Conservation (phyloP, 2,797 vertebrate genomes). For the Ciconia nigra region DNA sequence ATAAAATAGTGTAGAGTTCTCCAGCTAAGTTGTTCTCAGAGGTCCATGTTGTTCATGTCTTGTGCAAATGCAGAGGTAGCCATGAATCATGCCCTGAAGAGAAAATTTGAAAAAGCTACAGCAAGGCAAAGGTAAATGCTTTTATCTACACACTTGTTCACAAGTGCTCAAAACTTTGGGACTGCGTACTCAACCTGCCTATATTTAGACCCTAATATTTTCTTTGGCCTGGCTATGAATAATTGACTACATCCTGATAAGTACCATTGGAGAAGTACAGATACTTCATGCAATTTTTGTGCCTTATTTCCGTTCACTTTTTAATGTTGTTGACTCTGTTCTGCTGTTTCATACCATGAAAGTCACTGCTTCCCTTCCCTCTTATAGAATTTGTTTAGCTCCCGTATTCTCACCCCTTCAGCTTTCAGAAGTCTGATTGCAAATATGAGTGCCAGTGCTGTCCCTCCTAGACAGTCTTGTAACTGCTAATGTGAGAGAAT, state of each 20-base stretch:
- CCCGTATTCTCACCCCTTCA: background rate
- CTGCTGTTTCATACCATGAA: background rate
- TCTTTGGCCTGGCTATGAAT: background rate
- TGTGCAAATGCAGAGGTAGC: background rate
- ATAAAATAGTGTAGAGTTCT: fast-evolving
- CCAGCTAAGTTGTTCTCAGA: background rate
- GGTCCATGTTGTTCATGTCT: background rate
- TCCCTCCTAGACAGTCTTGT: background rate
- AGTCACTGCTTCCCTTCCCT: background rate
- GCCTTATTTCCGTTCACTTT: background rate
- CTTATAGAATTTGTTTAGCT: background rate
- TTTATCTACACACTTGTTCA: background rate
- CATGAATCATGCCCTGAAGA: background rate
- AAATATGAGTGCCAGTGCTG: no score
- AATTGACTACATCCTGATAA: background rate
- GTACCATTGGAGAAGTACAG: background rate
- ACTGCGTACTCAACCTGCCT: background rate
- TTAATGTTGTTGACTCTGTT: background rate
- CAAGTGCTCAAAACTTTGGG: background rate
- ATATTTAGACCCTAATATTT: background rate
- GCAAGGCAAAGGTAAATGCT: background rate
- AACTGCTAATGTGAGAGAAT: background rate
- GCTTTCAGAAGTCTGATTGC: background rate
- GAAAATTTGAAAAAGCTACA: background rate
- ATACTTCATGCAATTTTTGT: background rate